Conservation (phyloP, 1,140 invertebrate genomes). For the Hycleus phaleratus region DNA sequence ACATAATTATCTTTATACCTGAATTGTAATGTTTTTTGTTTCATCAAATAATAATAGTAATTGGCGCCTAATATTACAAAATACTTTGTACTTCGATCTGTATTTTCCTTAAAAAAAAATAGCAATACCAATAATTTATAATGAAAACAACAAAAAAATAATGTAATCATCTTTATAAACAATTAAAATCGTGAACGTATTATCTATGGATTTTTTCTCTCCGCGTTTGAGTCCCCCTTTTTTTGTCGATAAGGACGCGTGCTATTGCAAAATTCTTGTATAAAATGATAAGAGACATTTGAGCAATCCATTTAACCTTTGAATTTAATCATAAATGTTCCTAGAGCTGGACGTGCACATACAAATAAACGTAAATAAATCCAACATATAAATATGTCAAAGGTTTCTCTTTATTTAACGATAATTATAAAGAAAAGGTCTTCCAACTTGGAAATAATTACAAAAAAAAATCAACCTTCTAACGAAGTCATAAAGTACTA, state of each 20-base stretch:
- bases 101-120: not conserved
- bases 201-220: not conserved
- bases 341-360: not conserved
- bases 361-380: constrained; percentile 3
- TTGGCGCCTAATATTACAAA: not conserved
- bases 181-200: not conserved
- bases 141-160: not conserved
- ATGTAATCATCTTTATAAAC: not conserved
- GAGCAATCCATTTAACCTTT: constrained; percentile 18
- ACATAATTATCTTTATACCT: too few species aligned
- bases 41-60: too few species aligned
- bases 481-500: too few species aligned
- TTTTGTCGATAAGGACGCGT: constrained; percentile 10
- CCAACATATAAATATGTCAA: constrained; percentile 8
- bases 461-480: too few species aligned
- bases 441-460: too few species aligned
- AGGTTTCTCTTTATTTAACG: not conserved
- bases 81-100: not conserved
- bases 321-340: constrained; percentile 13
- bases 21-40: too few species aligned
- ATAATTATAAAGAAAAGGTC: too few species aligned
- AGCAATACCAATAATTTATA: not conserved
- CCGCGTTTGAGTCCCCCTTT: not conserved
- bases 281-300: constrained; percentile 15
- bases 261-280: constrained; percentile 19